Conservation (phyloP, 2,888 invertebrate genomes). For the Drosophila mettleri region DNA sequence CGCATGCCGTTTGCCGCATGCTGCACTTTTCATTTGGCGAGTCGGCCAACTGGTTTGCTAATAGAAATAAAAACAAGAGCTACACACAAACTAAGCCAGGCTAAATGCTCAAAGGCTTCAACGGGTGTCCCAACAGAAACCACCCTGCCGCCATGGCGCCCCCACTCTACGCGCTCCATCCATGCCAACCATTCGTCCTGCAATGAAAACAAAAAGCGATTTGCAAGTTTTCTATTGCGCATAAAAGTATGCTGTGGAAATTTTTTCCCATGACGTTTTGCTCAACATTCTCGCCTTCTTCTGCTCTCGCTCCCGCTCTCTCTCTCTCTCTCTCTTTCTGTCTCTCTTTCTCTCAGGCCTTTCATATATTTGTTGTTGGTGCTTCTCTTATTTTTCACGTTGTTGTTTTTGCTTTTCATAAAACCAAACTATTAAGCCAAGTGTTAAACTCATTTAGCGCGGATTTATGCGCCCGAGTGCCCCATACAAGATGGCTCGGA, state of each 20-base stretch:
- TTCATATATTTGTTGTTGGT: conserved; percentile 40
- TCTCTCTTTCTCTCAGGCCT: conserved; percentile 47
- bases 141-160: not conserved
- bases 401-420: conserved; percentile 71
- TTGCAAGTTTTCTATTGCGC: conserved; percentile 79
- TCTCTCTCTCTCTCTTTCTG: not conserved
- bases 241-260: conserved; percentile 77
- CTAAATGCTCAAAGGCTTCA: conserved; percentile 76
- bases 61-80: conserved; percentile 77
- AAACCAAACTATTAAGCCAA: conserved; percentile 80
- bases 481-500: conserved; percentile 56
- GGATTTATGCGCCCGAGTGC: conserved; percentile 80
- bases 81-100: conserved; percentile 75
- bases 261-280: conserved; percentile 66
- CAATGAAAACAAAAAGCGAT: conserved; percentile 80
- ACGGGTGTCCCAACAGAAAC: conserved; percentile 2
- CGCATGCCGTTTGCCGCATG: conserved; percentile 19
- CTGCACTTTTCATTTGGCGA: conserved; percentile 70
- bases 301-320: conserved; percentile 30
- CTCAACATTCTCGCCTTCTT: conserved; percentile 58
- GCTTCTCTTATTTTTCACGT: conserved; percentile 24
- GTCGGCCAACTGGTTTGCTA: conserved; percentile 69
- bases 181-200: conserved; percentile 17
- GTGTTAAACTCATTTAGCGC: conserved; percentile 80
- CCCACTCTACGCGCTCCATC: not conserved